Base-by-base conservation (phyloP, 2,888 invertebrate species). In the Drosophila mulleri region DNA sequence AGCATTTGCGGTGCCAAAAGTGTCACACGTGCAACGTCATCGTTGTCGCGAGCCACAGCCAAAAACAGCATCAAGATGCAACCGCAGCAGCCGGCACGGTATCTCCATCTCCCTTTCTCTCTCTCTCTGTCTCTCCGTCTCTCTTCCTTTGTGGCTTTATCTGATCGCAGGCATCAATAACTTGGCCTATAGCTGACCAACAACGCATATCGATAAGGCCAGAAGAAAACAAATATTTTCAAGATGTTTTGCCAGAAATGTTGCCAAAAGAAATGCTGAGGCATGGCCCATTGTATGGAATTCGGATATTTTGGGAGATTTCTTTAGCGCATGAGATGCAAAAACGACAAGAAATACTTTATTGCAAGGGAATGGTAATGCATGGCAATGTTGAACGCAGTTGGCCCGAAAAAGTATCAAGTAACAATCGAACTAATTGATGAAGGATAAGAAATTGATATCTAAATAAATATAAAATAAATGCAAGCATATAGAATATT, bases 1-100 rank as follows among this genome's bases (percentile, higher is more conserved):
- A 88, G 88, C 86, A 77, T 74, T 83, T 67, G 58, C 52, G 45
- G 68, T 60, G 66, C 83, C 67, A 81, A 80, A 89, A 78, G 88
- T 86, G 86, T 86, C 86, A 89, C 86, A 89, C 83, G 82, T 73
- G 80, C 85, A 82, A 74, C 76, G 85, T 81, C 75, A 78, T 80
- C 80, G 72, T 84, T 84, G 79, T 81, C 84, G 76, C 76, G 82
- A 89, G 82, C 76, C 87, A 83, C 76, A 48, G 53, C 42, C 69
- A 65, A 59, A 60, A 48, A 23, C 54, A 23, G 29, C 53, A 74
- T 45, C 63, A 59, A 79, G 79, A 88, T 85, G 86, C 86, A 67
- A 42, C 68, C 42, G 50, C 65, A 65, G 47, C 67, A 67, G 68
- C 68, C 67, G 62, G 63, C 60, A 44, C 9, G 1, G n/a, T 9